These are phyloP conservation scores for Stenolophus ochropezus DNA, from an alignment of 2,888 invertebrate genomes.

Conservation along the genomic window DNA sequence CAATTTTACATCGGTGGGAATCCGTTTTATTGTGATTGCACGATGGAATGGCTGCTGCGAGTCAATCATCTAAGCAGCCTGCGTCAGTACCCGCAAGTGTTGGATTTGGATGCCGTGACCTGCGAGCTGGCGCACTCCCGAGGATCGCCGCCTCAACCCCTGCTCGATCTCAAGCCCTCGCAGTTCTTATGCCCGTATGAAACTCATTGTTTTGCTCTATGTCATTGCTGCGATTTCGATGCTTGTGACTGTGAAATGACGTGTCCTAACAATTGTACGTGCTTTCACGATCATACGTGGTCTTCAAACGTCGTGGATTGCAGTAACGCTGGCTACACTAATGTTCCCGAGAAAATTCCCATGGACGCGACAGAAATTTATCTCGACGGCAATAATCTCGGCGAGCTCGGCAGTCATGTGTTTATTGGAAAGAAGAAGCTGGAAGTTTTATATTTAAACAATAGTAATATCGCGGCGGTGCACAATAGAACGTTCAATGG, in stretches of 20 bases:
- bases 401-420: constrained; percentile 87
- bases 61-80: constrained; percentile 85
- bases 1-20: constrained; percentile 88
- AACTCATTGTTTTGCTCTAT: constrained; percentile 88
- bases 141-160: constrained; percentile 78
- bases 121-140: constrained; percentile 84
- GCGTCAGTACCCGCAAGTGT: constrained; percentile 85
- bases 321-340: constrained; percentile 83
- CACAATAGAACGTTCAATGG: constrained; percentile 90
- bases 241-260: constrained; percentile 95
- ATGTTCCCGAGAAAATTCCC: constrained; percentile 86
- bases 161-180: constrained; percentile 82
- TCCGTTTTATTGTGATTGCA: constrained; percentile 90
- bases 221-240: constrained; percentile 93
- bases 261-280: constrained; percentile 89
- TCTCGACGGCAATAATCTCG: constrained; percentile 87
- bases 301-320: constrained; percentile 90
- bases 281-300: constrained; percentile 92
- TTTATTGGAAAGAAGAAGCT: constrained; percentile 91
- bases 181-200: constrained; percentile 89
- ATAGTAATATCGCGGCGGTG: constrained; percentile 84
- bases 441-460: constrained; percentile 85
- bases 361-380: constrained; percentile 94
- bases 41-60: constrained; percentile 90
- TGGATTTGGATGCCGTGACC: constrained; percentile 86